Conservation (phyloP, 1,140 invertebrate genomes). For the Sycophaga agraensis region DNA sequence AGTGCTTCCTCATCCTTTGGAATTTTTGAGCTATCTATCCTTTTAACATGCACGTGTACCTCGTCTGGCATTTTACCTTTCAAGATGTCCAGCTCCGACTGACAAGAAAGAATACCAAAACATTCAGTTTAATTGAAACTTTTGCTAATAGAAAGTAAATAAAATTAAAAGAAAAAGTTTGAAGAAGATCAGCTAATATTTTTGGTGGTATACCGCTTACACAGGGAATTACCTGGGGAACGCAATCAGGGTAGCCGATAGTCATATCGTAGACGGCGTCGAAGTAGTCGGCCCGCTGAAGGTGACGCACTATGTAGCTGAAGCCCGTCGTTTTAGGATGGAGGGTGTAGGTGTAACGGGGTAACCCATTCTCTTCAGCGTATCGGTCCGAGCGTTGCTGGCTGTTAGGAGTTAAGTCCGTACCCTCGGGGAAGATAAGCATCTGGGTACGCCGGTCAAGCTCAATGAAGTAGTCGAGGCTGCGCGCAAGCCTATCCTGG, state of each 20-base stretch:
- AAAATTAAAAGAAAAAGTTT: too few species aligned
- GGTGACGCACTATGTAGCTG: slow-evolving; percentile 67
- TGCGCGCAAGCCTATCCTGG: slow-evolving; percentile 65
- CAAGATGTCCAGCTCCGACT: slow-evolving; percentile 34
- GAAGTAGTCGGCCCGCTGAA: slow-evolving; percentile 66
- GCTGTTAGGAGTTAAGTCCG: slow-evolving; percentile 76
- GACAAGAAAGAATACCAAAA: too few species aligned
- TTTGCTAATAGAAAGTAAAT: too few species aligned
- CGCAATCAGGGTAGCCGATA: slow-evolving; percentile 70
- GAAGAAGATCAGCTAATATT: too few species aligned
- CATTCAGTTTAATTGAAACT: too few species aligned
- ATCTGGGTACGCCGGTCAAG: slow-evolving; percentile 67
- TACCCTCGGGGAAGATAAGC: slow-evolving; percentile 87
- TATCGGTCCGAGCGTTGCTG: slow-evolving; percentile 72
- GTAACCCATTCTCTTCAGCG: slow-evolving; percentile 69
- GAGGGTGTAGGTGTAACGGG: slow-evolving; percentile 71
- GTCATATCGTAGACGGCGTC: slow-evolving; percentile 79
- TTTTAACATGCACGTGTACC: slow-evolving; percentile 74
- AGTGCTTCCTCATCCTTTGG: slow-evolving; percentile 63
- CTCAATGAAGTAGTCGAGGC: slow-evolving; percentile 73
- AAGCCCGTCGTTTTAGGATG: slow-evolving; percentile 88
- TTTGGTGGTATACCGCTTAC: too few species aligned
- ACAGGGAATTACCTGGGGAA: slow-evolving; percentile 63
- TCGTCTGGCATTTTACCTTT: slow-evolving; percentile 69
- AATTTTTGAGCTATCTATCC: slow-evolving; percentile 64